Percentiles rank a stretch among this genome's conserved stretches.
Conservation (phyloP, 92 coral and sea anemone species). For the Zoanthus sociatus region DNA sequence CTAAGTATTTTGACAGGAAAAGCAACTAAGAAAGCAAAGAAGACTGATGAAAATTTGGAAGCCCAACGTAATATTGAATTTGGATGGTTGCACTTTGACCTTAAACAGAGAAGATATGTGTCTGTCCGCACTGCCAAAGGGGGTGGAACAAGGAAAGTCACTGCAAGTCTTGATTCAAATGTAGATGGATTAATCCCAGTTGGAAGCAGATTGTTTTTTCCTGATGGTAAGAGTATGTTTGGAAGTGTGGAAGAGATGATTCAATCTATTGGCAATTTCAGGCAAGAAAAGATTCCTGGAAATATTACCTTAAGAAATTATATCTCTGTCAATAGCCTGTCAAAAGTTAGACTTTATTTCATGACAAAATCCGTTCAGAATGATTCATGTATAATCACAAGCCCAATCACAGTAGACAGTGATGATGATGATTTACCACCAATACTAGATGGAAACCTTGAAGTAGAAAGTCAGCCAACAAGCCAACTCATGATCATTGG, state of each 20-base stretch:
- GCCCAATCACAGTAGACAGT: neutral
- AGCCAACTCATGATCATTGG: slow-evolving; percentile 29
- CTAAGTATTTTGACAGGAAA: slow-evolving; percentile 31
- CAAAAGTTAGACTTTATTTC: slow-evolving; percentile 40
- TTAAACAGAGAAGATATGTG: slow-evolving; percentile 45
- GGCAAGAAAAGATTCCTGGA: slow-evolving; percentile 49
- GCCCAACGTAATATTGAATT: slow-evolving; percentile 34
- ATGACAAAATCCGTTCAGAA: slow-evolving; percentile 27
- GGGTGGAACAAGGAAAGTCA: slow-evolving; percentile 65
- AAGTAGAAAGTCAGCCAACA: neutral
- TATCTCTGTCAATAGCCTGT: slow-evolving; percentile 5
- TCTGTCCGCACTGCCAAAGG: slow-evolving; percentile 54
- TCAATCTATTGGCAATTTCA: slow-evolving; percentile 46
- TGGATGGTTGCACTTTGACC: slow-evolving; percentile 60
- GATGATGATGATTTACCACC: slow-evolving; percentile 19
- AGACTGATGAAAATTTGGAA: slow-evolving; percentile 18
- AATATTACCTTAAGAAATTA: slow-evolving; percentile 22
- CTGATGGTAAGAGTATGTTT: slow-evolving; percentile 53
- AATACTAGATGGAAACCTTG: neutral
- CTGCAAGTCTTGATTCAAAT: slow-evolving; percentile 38
- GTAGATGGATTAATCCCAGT: slow-evolving; percentile 39
- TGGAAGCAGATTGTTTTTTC: slow-evolving; percentile 56
- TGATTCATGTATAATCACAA: slow-evolving; percentile 3
- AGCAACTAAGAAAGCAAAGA: slow-evolving; percentile 39
- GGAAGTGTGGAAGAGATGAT: slow-evolving; percentile 46